Percentiles rank a stretch among this genome's conserved stretches.
Conservation (phyloP, 1,140 invertebrate genomes). For the Hylaeus anthracinus region DNA sequence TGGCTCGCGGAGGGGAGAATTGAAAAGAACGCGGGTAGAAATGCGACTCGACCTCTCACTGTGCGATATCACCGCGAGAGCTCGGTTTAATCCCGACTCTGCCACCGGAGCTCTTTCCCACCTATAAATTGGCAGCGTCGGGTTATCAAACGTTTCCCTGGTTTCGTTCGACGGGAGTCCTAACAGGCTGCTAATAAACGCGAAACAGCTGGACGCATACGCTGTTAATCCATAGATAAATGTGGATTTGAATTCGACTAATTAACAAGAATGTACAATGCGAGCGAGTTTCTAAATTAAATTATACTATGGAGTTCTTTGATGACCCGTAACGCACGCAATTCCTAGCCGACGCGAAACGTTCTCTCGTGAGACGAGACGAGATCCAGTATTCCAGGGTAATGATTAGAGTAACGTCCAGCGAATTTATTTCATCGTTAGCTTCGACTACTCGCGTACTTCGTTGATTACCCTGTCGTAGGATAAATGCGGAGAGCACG, state of each 20-base stretch:
- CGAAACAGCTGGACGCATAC: not conserved
- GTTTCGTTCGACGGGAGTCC: not conserved
- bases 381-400: no score
- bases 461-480: no score
- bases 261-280: not conserved
- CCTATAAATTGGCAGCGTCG: not conserved
- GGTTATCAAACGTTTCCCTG: not conserved
- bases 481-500: no score
- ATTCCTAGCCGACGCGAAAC: conserved; percentile 11
- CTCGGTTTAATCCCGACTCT: not conserved
- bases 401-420: no score
- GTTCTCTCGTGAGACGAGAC: no score
- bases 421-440: no score
- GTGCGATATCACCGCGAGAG: not conserved
- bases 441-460: no score
- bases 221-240: not conserved
- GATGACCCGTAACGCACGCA: conserved; percentile 6
- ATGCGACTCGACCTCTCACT: not conserved
- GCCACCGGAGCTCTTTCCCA: no score
- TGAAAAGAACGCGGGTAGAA: conserved; percentile 13
- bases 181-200: not conserved
- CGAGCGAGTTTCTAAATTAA: conserved; percentile 8
- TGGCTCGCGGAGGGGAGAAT: not conserved
- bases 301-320: not conserved
- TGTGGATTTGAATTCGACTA: conserved; percentile 5